Base-by-base conservation (phyloP, 2,888 invertebrate genomes). In the Toxonevra muliebris region DNA sequence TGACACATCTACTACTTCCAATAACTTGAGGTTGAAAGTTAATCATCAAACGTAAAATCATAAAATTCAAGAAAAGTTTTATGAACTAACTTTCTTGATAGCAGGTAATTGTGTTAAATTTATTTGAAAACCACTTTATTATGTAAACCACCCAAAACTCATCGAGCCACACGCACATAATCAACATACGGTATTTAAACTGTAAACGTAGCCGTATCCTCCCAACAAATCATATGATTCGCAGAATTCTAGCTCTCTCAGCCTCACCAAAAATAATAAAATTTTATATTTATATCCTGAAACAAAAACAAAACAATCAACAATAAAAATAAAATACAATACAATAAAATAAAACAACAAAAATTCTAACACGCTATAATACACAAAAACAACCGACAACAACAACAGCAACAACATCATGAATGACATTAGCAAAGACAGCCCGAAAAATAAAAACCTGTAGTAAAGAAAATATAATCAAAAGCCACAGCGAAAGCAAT, bases 401-500 rank as follows among this genome's bases (percentile, higher is more conserved):
- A 52, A 19, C 62, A 62, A 43, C n/a, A 63, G 11, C 8, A 43
- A 43, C n/a, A 63, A 55, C 19, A 55, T 1, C 48, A 5, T 2
- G 15, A 30, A 9, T 42, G 59, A 30, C 48, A 59, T 20, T 17
- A 30, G 20, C 20, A 52, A 58, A 42, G 54, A 55, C 3, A 61
- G 30, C 12, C 40, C 10, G 17, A 43, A 58, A 40, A 52, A 65
- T 58, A 59, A 58, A 30, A 12, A 58, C 12, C 15, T 20, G 20
- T 52, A 45, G 43, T 19, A 19, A 19, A n/a, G 8, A 19, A 62
- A 67, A 59, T 61, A 62, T 61, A 68, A 65, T 68, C 68, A 68
- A 65, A 61, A 65, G 61, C 61, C 65, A 41, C 41, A 52, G 45
- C 61, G 68, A 42, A 68, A 68, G 68, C 65, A 68, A 68, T 65